Percentiles rank a stretch among this genome's conserved stretches.
Evolutionary conservation across 2,113 vertebrate genomes (phyloP).

Genomic region (Cebus imitator): DNA sequence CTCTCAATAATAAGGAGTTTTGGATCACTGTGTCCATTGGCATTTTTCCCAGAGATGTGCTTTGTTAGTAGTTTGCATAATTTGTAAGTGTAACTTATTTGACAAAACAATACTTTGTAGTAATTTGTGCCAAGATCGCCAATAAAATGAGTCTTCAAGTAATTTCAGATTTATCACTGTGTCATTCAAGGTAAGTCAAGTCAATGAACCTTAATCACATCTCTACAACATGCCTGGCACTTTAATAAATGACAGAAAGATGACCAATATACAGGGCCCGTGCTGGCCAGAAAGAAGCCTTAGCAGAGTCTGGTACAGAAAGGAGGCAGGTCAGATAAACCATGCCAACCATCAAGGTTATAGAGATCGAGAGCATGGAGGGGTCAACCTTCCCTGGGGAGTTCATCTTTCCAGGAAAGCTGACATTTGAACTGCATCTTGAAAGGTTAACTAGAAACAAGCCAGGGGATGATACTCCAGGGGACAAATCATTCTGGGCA

Average conservation of each 20-base stretch:
- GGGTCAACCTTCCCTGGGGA: neutral
- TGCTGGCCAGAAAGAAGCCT: neutral
- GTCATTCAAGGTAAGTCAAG: neutral
- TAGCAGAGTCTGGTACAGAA: neutral
- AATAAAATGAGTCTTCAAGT: neutral
- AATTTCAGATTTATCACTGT: neutral
- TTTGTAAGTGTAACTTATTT: neutral
- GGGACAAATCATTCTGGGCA: neutral
- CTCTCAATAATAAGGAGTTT: neutral
- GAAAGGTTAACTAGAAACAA: neutral
- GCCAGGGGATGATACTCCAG: neutral
- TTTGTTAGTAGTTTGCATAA: neutral
- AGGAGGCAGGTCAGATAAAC: neutral
- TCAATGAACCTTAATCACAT: neutral
- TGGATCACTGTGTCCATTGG: neutral
- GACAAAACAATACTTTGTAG: neutral
- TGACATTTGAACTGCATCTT: neutral
- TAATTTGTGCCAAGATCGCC: neutral
- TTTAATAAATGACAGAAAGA: neutral
- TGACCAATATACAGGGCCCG: neutral
- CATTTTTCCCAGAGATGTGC: neutral
- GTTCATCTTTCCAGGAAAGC: neutral
- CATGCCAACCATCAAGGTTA: neutral
- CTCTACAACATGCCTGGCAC: neutral
- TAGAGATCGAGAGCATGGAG: neutral